phyloP scores from a whole-genome alignment of 2,888 invertebrate species.

The Acanthosepion esculentum region DNA sequence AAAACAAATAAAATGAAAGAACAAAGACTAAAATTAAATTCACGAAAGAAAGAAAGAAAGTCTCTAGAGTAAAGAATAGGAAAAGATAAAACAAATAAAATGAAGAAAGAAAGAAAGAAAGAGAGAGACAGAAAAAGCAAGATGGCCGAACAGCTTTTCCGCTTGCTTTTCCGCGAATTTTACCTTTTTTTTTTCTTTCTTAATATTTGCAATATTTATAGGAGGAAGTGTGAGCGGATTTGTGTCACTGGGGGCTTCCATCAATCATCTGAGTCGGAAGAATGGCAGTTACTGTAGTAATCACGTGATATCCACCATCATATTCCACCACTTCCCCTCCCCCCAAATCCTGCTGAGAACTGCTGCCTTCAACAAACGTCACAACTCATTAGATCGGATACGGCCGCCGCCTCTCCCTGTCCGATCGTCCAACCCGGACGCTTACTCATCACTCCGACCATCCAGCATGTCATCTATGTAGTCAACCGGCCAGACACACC shows the following conservation, averaged over 20 bases:
- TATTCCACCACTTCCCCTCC: not conserved
- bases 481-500: not conserved
- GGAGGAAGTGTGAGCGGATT: slow-evolving; percentile 33
- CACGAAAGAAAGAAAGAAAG: no score
- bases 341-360: not conserved
- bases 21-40: no score
- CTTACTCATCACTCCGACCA: slow-evolving; percentile 33
- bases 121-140: not conserved
- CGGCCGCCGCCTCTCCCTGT: not conserved
- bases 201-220: not conserved
- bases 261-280: slow-evolving; percentile 10
- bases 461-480: not conserved
- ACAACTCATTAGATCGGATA: slow-evolving; percentile 33
- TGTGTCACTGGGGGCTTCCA: slow-evolving; percentile 13
- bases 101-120: not conserved
- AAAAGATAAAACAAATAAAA: not conserved
- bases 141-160: not conserved
- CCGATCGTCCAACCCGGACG: not conserved
- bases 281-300: not conserved
- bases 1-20: no score
- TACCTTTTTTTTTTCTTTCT: not conserved
- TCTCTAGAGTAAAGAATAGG: no score
- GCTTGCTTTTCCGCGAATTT: not conserved
- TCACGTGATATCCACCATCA: not conserved
- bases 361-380: slow-evolving; percentile 5